Percentiles rank a stretch among this genome's conserved stretches.
These are phyloP conservation scores for Peromyscus eremicus DNA, from an alignment of 2,797 vertebrate species.

Conservation along the genomic window DNA sequence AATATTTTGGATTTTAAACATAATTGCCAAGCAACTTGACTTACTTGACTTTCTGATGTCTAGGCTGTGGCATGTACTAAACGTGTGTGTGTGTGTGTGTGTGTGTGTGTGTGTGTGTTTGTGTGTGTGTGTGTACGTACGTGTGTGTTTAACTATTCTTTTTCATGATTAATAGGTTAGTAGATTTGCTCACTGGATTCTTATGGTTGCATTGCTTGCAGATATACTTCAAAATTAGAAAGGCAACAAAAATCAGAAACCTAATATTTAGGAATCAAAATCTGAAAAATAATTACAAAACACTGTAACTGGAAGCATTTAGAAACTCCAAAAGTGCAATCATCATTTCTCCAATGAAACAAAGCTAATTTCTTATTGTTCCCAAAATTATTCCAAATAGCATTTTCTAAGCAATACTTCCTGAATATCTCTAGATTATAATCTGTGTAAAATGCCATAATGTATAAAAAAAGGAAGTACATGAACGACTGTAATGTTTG, in stretches of 20 bases:
- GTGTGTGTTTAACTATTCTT: not conserved
- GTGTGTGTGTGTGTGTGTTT: no score
- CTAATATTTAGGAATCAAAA: not conserved
- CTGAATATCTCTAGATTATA: not conserved
- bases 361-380: not conserved
- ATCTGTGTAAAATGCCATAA: not conserved
- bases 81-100: no score
- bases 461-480: not conserved
- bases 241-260: not conserved
- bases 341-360: not conserved
- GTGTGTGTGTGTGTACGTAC: not conserved
- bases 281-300: not conserved
- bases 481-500: not conserved
- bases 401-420: not conserved
- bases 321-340: not conserved
- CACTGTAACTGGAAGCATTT: not conserved
- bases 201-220: not conserved
- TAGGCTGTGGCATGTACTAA: not conserved
- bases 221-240: not conserved
- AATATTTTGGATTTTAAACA: not conserved
- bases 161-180: not conserved
- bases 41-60: not conserved
- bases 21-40: not conserved
- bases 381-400: not conserved
- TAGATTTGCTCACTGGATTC: not conserved